These are phyloP conservation scores for Phasia obesa DNA, from an alignment of 2,888 invertebrate genomes.

Conservation along the genomic window DNA sequence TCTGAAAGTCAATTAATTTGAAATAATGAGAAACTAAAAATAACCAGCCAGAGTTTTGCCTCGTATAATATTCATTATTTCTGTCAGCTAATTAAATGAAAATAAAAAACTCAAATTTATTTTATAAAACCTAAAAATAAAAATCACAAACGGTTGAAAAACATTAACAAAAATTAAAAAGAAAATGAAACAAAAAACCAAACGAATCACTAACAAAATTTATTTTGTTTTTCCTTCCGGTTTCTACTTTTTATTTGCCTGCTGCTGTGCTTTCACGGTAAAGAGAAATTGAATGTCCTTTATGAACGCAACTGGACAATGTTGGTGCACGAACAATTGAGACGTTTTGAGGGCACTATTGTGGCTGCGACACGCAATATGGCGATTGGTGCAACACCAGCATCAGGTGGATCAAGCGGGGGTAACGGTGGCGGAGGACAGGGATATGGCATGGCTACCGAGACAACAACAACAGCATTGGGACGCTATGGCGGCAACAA, in stretches of 20 bases:
- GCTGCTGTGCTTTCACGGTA: conserved; percentile 73
- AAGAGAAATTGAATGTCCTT: conserved; percentile 91
- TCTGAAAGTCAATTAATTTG: neutral
- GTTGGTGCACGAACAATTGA: conserved; percentile 89
- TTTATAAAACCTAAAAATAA: conserved; percentile 9
- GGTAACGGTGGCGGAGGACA: conserved; percentile 47
- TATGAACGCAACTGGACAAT: conserved; percentile 93
- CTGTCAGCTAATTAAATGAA: conserved; percentile 59
- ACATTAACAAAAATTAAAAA: conserved; percentile 2
- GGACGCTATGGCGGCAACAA: conserved; percentile 64
- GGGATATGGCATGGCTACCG: conserved; percentile 42
- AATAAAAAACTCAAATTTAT: conserved; percentile 14
- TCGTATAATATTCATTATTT: conserved; percentile 58
- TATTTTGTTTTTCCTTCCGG: conserved; percentile 30
- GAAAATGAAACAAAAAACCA: neutral
- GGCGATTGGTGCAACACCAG: conserved; percentile 62
- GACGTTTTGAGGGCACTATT: conserved; percentile 90
- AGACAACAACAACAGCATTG: conserved; percentile 60
- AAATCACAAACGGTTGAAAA: neutral
- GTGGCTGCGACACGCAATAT: conserved; percentile 88
- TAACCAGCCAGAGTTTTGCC: neutral
- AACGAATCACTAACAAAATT: conserved; percentile 12
- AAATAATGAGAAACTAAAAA: neutral
- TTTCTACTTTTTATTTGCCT: neutral
- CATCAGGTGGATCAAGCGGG: conserved; percentile 9